Base-by-base conservation (phyloP, 2,113 vertebrate species). In the Xiphophorus couchianus region DNA sequence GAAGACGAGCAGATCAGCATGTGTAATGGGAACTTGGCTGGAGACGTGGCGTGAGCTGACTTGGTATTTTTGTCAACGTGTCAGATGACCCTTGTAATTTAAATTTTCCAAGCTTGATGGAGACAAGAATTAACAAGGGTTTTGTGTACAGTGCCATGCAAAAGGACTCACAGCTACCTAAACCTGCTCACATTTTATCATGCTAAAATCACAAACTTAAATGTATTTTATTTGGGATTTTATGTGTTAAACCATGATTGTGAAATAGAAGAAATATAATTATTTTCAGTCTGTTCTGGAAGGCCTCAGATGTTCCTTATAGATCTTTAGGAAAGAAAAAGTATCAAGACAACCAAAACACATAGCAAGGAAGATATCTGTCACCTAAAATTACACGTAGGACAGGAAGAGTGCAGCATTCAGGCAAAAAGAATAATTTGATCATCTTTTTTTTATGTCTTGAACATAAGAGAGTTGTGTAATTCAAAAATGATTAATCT, bases 1-100 rank as follows among this genome's bases (percentile, higher is more conserved):
- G 92, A 92, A 84, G 87, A 86, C 4, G 88, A 93, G 88, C 87
- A 85, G 91, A 93, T 91, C 84, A 90, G 92, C 87, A 88, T 91
- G 86, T 91, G 89, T 92, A 93, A 93, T 92, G 80, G 78, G 83
- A 84, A 82, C 74, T 83, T 83, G 88, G 87, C 89, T 86, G 84
- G 61, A 89, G 88, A 92, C 77, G 17, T 73, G 79, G 66, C 27
- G 48, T 37, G 73, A 87, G 83, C 79, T 70, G 83, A 82, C 79
- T 76, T 73, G 76, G 64, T 80, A 77, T 90, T 91, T 84, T 48
- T 73, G 82, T 79, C 84, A 80, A 77, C 73, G 44, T 69, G 74
- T 86, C 75, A 74, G 80, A 73, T 81, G 87, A 88, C 83, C 82
- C 48, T 5, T 13, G 70, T 58, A 71, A 83, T 80, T 81, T 30